These are phyloP conservation scores for Trididemnum nubilum DNA, from an alignment of 23 tunicate genomes.

Conservation along the genomic window DNA sequence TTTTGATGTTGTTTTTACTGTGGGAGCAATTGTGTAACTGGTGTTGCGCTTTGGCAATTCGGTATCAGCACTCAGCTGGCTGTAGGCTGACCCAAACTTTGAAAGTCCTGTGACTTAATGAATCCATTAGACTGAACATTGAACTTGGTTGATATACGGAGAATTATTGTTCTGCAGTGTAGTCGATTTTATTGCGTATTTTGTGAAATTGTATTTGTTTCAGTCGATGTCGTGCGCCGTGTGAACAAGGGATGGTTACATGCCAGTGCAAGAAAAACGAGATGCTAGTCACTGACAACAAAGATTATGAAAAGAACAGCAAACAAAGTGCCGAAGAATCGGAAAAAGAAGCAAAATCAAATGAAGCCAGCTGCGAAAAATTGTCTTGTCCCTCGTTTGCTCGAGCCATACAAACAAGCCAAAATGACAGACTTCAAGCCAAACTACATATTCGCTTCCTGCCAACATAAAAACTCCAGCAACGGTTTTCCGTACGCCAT, in stretches of 20 bases:
- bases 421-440: neutral
- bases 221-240: neutral
- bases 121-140: too few species aligned
- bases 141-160: too few species aligned
- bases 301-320: slow-evolving; percentile 8
- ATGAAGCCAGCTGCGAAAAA: neutral
- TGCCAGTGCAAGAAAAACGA: neutral
- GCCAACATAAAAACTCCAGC: slow-evolving; percentile 15
- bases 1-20: too few species aligned
- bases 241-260: neutral
- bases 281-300: slow-evolving; percentile 36
- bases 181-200: too few species aligned
- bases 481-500: neutral
- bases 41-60: too few species aligned
- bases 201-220: too few species aligned
- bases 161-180: too few species aligned
- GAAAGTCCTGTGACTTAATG: too few species aligned
- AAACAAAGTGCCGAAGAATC: neutral
- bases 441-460: slow-evolving; percentile 14
- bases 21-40: too few species aligned
- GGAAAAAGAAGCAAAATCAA: neutral
- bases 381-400: neutral
- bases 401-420: neutral
- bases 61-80: too few species aligned
- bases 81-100: too few species aligned